Base-by-base conservation (phyloP, 2,797 vertebrate genomes). In the Anguilla anguilla region DNA sequence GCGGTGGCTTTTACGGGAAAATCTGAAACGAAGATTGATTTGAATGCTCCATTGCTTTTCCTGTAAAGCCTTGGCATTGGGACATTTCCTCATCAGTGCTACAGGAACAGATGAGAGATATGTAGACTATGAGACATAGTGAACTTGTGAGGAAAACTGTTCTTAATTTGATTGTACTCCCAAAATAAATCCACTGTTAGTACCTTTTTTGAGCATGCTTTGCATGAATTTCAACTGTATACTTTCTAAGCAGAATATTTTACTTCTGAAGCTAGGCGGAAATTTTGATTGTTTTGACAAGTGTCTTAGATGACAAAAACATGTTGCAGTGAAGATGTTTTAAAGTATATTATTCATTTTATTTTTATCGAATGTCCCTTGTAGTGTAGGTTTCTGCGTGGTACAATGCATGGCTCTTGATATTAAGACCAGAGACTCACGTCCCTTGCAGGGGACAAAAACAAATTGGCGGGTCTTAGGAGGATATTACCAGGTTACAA, bases 61-160 rank as follows among this genome's bases (percentile, higher is more conserved):
- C 79, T 49, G 79, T 82, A 51, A 82, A 51, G 43, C 79, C 51
- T 82, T 82, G 43, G 79, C 43, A 51, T 22, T 0, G 19, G 74
- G n/a, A 3, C 1, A 3, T 79, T 79, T 39, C 43, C 43, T 79
- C 43, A 82, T 51, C 19, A 25, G 46, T 10, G 19, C 5, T 19
- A 19, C 35, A 72, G 69, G 35, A 51, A n/a, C 7, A 49, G 22
- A 82, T 51, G 61, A 72, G 74, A 43, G 28, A 84, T 55, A 53
- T 84, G 22, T 72, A 64, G 39, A 46, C 69, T 72, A 84, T 53
- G 67, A 84, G 59, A 53, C 82, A 84, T 72, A n/a, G 22, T 49
- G 46, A 72, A 72, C 86, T 55, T 22, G 55, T 49, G 46, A 82
- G 43, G 22, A 82, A 49, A 25, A 10, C 19, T 81, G 43, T 49